These are phyloP conservation scores for Sclerodermus sp. DNA, from an alignment of 2,888 invertebrate genomes.

Conservation along the genomic window DNA sequence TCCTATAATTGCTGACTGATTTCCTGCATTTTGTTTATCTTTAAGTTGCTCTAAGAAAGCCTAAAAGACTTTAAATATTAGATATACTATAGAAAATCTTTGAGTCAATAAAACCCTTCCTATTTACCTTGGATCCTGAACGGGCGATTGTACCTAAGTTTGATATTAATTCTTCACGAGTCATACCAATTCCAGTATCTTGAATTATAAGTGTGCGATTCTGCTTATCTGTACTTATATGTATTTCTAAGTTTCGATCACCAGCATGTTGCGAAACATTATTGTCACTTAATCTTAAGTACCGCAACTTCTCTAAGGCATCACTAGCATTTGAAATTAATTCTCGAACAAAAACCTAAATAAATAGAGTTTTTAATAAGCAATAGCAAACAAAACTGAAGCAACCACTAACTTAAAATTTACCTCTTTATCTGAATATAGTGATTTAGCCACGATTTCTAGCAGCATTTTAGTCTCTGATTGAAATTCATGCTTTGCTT, in stretches of 20 bases:
- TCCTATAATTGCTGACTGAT: constrained; percentile 81
- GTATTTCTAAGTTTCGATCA: constrained; percentile 80
- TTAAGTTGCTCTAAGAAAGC: constrained; percentile 85
- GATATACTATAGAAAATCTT: too few species aligned
- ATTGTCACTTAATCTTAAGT: constrained; percentile 65
- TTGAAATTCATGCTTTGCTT: constrained; percentile 85
- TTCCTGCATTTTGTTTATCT: constrained; percentile 65
- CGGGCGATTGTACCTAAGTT: constrained; percentile 95
- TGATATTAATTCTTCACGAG: constrained; percentile 83
- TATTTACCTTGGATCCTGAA: constrained; percentile 83
- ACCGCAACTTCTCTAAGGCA: constrained; percentile 92
- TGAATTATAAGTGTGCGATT: constrained; percentile 83
- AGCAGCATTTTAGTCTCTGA: constrained; percentile 94
- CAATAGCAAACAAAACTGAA: neutral
- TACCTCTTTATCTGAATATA: constrained; percentile 97
- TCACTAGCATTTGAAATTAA: constrained; percentile 96
- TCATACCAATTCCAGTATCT: constrained; percentile 96
- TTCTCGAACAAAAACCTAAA: constrained; percentile 89
- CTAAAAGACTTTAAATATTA: constrained; percentile 45
- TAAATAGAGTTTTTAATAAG: neutral
- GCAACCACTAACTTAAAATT: too few species aligned
- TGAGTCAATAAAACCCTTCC: neutral
- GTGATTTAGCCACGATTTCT: constrained; percentile 94
- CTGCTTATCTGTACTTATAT: constrained; percentile 85
- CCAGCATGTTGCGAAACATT: constrained; percentile 60